These are phyloP conservation scores for Drosophila pseudotalamancana DNA, from an alignment of 2,888 invertebrate genomes.

Conservation along the genomic window DNA sequence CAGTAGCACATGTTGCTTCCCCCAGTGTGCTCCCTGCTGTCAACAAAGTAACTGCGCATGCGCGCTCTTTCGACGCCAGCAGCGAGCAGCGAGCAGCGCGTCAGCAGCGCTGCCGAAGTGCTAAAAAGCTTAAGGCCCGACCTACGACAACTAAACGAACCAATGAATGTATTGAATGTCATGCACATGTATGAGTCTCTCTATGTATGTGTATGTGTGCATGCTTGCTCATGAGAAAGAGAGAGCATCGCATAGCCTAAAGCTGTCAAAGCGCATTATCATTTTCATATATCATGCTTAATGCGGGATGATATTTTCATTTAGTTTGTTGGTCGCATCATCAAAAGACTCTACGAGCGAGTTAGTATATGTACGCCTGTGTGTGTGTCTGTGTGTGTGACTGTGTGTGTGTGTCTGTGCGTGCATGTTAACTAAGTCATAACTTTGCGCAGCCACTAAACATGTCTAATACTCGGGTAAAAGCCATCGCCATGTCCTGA, in stretches of 20 bases:
- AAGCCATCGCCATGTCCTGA: background rate
- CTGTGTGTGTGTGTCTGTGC: background rate
- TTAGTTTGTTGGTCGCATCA: slow-evolving; percentile 34
- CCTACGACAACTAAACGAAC: slow-evolving; percentile 65
- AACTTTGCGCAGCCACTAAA: slow-evolving; percentile 1
- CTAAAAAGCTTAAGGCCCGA: slow-evolving; percentile 59
- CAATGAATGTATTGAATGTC: slow-evolving; percentile 49
- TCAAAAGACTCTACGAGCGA: background rate
- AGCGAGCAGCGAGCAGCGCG: slow-evolving; percentile 19
- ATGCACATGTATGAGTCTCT: slow-evolving; percentile 1
- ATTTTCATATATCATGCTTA: slow-evolving; percentile 76
- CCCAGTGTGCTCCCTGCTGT: slow-evolving; percentile 26
- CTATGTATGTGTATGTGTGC: background rate
- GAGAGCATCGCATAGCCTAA: slow-evolving; percentile 24
- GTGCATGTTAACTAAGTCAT: background rate
- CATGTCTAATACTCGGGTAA: slow-evolving; percentile 2
- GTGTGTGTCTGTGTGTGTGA: background rate
- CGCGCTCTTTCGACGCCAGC: slow-evolving; percentile 58
- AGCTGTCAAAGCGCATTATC: slow-evolving; percentile 70
- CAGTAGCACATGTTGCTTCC: slow-evolving; percentile 68
- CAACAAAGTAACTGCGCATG: slow-evolving; percentile 52
- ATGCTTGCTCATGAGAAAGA: background rate
- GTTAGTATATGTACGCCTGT: background rate
- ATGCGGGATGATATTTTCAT: slow-evolving; percentile 71
- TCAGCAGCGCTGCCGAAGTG: slow-evolving; percentile 16